Conservation (phyloP, 2,113 vertebrate genomes). For the Eulemur macaco region DNA sequence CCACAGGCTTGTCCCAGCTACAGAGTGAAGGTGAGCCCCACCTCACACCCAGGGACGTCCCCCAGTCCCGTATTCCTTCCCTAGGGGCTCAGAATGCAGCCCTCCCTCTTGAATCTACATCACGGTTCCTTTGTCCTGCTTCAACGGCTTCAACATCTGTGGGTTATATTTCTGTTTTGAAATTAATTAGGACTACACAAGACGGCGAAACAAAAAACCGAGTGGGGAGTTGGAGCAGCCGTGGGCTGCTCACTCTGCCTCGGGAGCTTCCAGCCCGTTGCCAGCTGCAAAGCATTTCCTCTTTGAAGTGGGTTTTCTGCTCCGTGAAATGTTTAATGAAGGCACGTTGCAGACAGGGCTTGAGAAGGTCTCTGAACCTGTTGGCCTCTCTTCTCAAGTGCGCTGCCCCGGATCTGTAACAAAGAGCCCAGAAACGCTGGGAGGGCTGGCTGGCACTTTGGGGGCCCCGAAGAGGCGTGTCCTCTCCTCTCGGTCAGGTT, state of each 20-base stretch:
- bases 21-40: background rate
- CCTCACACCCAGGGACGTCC: background rate
- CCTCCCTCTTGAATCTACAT: fast-evolving
- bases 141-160: background rate
- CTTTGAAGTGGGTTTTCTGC: background rate
- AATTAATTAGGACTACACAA: slow-evolving; percentile 29
- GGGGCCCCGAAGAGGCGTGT: fast-evolving
- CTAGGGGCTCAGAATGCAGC: background rate
- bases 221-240: background rate
- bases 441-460: background rate
- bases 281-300: background rate
- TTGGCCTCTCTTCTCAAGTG: slow-evolving; percentile 40
- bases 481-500: background rate
- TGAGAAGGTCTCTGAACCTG: background rate
- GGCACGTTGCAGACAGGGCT: background rate
- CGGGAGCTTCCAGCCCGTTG: background rate
- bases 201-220: background rate
- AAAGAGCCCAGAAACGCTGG: background rate
- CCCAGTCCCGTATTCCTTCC: background rate
- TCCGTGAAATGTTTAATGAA: slow-evolving; percentile 32
- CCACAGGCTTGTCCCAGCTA: background rate
- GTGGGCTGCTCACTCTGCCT: background rate
- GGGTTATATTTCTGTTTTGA: background rate
- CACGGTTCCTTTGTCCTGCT: background rate
- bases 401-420: background rate